A percentile compares a stretch with the other conserved stretches of the same genome.
phyloP scores from a whole-genome alignment of 2,113 vertebrate species.

The Triplophysa tibetana region DNA sequence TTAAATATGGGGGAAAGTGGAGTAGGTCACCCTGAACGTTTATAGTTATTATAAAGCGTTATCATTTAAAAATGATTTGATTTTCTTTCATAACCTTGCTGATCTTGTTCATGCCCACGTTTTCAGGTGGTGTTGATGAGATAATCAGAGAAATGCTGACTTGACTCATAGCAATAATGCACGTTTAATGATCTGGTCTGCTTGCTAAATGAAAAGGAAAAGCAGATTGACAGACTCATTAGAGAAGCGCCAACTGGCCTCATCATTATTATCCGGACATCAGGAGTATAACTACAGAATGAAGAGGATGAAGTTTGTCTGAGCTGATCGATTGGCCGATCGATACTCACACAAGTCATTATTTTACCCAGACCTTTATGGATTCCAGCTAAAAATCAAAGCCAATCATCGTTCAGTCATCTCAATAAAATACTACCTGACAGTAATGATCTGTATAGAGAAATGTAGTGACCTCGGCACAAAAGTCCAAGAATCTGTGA shows the following conservation, averaged over 20 bases:
- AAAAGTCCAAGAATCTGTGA: too few species aligned
- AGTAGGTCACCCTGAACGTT: too few species aligned
- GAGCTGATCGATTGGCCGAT: conserved; percentile 47
- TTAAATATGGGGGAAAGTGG: too few species aligned
- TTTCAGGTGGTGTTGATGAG: not conserved
- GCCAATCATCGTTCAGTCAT: not conserved
- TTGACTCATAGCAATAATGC: not conserved
- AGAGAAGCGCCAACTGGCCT: conserved; percentile 8
- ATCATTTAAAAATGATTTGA: not conserved
- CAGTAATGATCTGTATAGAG: not conserved
- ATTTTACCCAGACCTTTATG: conserved; percentile 34
- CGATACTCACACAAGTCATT: conserved; percentile 42
- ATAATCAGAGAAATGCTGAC: not conserved
- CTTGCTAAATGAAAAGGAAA: conserved; percentile 28
- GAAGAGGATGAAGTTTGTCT: conserved; percentile 33
- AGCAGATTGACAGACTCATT: conserved; percentile 44
- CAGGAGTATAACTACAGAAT: conserved; percentile 20
- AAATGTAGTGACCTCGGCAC: not conserved
- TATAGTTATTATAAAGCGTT: not conserved
- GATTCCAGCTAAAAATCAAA: conserved; percentile 32
- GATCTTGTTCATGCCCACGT: not conserved
- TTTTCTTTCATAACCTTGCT: not conserved
- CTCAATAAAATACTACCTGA: conserved; percentile 1
- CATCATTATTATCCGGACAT: conserved; percentile 12
- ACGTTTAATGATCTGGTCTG: conserved; percentile 16